phyloP scores from a whole-genome alignment of 2,888 invertebrate genomes.

The Meta bourneti region DNA sequence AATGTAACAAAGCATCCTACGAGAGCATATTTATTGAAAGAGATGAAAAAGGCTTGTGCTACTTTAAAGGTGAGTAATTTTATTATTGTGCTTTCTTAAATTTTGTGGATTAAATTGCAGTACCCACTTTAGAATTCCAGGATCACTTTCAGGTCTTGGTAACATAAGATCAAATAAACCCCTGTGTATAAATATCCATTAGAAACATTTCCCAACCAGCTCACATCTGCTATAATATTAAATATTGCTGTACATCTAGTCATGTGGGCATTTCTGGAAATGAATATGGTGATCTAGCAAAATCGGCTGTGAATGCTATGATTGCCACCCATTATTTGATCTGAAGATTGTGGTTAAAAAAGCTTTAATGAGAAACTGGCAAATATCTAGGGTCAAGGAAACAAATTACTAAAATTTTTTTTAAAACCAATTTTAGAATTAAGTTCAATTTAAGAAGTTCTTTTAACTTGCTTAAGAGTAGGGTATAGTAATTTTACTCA shows the following conservation, averaged over 20 bases:
- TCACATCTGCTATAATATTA: no score
- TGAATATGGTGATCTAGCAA: neutral
- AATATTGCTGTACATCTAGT: no score
- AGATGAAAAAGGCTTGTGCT: conserved; percentile 92
- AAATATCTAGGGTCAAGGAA: no score
- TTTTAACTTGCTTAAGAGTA: no score
- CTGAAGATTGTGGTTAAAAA: neutral
- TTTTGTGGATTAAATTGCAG: neutral
- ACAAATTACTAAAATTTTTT: no score
- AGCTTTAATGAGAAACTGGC: neutral
- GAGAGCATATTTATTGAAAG: conserved; percentile 90
- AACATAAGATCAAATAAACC: no score
- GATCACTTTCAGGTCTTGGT: neutral
- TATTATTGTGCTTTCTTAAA: neutral
- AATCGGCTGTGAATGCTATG: neutral
- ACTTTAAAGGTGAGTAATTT: conserved; percentile 89
- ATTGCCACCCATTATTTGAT: neutral
- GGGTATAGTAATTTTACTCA: no score
- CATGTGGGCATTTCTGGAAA: no score
- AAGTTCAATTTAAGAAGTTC: no score
- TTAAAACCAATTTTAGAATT: no score
- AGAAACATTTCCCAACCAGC: no score
- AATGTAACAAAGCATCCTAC: conserved; percentile 97
- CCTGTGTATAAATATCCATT: no score
- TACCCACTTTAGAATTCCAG: neutral